Base-by-base conservation (phyloP, 1,140 invertebrate genomes). In the Eupristina koningsbergeri region DNA sequence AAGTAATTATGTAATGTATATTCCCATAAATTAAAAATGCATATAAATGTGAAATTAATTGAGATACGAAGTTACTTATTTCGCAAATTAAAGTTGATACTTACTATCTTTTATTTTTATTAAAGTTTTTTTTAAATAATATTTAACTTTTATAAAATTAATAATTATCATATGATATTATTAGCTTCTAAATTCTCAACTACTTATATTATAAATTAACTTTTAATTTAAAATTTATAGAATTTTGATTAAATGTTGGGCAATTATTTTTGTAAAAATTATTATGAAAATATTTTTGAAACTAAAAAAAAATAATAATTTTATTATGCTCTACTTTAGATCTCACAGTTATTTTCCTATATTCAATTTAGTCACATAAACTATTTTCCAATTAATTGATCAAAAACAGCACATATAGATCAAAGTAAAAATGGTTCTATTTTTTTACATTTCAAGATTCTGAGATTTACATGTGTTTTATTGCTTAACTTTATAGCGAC, bases 401-500 rank as follows among this genome's bases (percentile, higher is more conserved):
- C n/a, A n/a, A n/a, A n/a, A n/a, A n/a, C n/a, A n/a, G n/a, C n/a
- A n/a, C n/a, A n/a, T n/a, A n/a, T n/a, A n/a, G n/a, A n/a, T n/a
- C n/a, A n/a, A n/a, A n/a, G n/a, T n/a, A n/a, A n/a, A n/a, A 53
- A 17, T 8, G 7, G 9, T 53, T 53, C 17, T 19, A 58, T 26
- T 6, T 3, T 26, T 13, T 22, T 0, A 58, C 22, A 22, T 7
- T 26, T 22, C 53, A 7, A 1, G 13, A 5, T 22, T 26, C 22
- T 6, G 3, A 26, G 13, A 58, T 2, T 58, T 58, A 26, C 22
- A 58, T 58, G 22, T 9, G 26, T 58, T 58, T 9, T 5, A 36
- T 17, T 39, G 39, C 3, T 39, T 34, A 79, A 67, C 36, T 79
- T 79, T 67, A 36, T 67, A 79, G 67, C 61, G 76, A 79, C 39